Conservation (phyloP, 2,888 invertebrate species). For the Griposia aprilina region DNA sequence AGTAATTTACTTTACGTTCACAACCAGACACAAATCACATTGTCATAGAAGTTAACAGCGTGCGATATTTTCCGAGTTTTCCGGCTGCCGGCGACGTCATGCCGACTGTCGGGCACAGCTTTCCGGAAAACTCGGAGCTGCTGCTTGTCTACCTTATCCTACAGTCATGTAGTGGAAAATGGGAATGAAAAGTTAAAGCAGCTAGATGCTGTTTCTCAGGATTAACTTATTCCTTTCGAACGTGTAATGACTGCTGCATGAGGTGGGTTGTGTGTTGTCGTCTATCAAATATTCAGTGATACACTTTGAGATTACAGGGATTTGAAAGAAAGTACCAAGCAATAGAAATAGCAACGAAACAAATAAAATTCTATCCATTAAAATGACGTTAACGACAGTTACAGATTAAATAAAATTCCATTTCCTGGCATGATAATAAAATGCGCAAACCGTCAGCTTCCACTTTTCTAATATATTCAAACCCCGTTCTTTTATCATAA, state of each 20-base stretch:
- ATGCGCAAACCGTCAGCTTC: slow-evolving; percentile 6
- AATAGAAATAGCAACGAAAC: background rate
- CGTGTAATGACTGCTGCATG: background rate
- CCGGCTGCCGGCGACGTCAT: slow-evolving; percentile 59
- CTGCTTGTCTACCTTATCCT: slow-evolving; percentile 37
- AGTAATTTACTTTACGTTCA: slow-evolving; percentile 29
- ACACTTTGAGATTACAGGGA: background rate
- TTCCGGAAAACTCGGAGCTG: slow-evolving; percentile 47
- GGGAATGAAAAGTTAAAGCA: slow-evolving; percentile 51
- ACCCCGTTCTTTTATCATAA: slow-evolving; percentile 44
- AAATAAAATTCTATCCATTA: background rate
- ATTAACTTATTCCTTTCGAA: slow-evolving; percentile 21
- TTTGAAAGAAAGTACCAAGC: background rate
- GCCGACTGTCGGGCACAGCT: slow-evolving; percentile 47
- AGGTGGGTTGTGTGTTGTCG: background rate
- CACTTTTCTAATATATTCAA: slow-evolving; percentile 55
- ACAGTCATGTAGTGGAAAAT: slow-evolving; percentile 42
- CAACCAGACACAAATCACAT: slow-evolving; percentile 35
- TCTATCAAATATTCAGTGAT: background rate
- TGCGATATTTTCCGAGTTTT: slow-evolving; percentile 55
- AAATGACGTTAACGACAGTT: slow-evolving; percentile 7
- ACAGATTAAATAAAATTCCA: slow-evolving; percentile 9
- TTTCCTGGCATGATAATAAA: slow-evolving; percentile 5
- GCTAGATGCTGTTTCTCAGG: slow-evolving; percentile 40
- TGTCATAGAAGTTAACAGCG: slow-evolving; percentile 42